These are phyloP conservation scores for Bombylius major DNA, from an alignment of 2,888 invertebrate genomes.

Conservation along the genomic window DNA sequence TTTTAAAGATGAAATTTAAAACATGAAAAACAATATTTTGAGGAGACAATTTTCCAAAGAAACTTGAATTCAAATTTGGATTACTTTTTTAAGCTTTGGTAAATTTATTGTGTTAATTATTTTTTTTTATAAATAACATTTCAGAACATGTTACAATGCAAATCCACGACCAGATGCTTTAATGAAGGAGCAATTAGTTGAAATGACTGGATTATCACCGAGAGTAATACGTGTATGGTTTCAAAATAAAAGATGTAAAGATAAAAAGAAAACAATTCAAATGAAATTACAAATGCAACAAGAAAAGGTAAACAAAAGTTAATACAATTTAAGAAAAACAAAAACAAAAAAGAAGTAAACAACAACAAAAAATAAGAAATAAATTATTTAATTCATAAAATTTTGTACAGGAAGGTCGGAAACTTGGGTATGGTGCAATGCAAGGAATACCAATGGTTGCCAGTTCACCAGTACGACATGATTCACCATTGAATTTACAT, in stretches of 20 bases:
- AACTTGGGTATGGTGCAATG: slow-evolving; percentile 86
- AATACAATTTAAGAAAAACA: neutral
- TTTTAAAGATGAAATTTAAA: no score
- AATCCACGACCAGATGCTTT: slow-evolving; percentile 97
- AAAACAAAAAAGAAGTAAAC: neutral
- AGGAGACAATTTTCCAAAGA: no score
- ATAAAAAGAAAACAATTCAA: slow-evolving; percentile 92
- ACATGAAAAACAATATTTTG: no score
- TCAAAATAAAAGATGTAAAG: slow-evolving; percentile 96
- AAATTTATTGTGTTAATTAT: no score
- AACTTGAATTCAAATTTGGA: no score
- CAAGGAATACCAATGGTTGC: slow-evolving; percentile 98
- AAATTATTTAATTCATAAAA: slow-evolving; percentile 30
- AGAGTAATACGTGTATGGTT: slow-evolving; percentile 99
- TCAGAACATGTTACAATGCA: slow-evolving; percentile 85
- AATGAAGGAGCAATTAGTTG: slow-evolving; percentile 98
- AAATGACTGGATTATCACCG: slow-evolving; percentile 96
- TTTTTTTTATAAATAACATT: slow-evolving; percentile 8
- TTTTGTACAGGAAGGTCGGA: slow-evolving; percentile 76
- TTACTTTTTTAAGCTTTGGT: no score
- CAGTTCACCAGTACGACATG: slow-evolving; percentile 82
- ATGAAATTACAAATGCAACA: slow-evolving; percentile 97
- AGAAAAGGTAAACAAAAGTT: slow-evolving; percentile 64
- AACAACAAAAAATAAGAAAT: slow-evolving; percentile 26
- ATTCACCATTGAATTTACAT: slow-evolving; percentile 73